phyloP scores from a whole-genome alignment of 2,888 invertebrate species.

The Scrobipalpa costella region DNA sequence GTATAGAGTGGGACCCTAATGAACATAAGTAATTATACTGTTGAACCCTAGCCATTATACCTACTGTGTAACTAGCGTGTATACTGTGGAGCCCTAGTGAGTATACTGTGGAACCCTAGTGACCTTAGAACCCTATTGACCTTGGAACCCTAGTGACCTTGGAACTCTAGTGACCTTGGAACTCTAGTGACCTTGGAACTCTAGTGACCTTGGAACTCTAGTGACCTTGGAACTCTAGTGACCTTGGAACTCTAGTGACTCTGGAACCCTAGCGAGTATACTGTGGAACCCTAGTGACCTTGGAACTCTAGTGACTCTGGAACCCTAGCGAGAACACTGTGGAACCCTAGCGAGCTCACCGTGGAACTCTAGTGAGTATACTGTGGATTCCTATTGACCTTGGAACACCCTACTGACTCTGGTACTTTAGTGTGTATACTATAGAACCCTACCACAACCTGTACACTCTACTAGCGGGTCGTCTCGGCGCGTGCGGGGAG shows the following conservation, averaged over 20 bases:
- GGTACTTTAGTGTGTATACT: too few relatives aligned
- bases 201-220: not conserved
- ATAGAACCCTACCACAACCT: too few relatives aligned
- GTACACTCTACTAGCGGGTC: slow-evolving; percentile 96
- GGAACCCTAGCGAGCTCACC: not conserved
- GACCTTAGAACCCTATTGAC: not conserved
- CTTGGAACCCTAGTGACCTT: not conserved
- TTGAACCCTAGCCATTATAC: not conserved
- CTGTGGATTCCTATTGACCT: not conserved
- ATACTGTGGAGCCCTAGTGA: not conserved
- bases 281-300: not conserved
- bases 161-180: not conserved
- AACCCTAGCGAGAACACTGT: not conserved
- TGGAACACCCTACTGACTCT: too few relatives aligned
- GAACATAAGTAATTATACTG: not conserved
- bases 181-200: not conserved
- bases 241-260: too few relatives aligned
- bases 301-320: not conserved
- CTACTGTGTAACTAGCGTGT: not conserved
- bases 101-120: not conserved
- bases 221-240: not conserved
- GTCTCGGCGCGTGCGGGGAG: slow-evolving; percentile 89
- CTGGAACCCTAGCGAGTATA: too few relatives aligned
- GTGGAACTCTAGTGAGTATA: not conserved
- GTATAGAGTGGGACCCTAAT: slow-evolving; percentile 47